Base-by-base conservation (phyloP, 2,888 invertebrate species). In the Hydroisotoma schaefferi region DNA sequence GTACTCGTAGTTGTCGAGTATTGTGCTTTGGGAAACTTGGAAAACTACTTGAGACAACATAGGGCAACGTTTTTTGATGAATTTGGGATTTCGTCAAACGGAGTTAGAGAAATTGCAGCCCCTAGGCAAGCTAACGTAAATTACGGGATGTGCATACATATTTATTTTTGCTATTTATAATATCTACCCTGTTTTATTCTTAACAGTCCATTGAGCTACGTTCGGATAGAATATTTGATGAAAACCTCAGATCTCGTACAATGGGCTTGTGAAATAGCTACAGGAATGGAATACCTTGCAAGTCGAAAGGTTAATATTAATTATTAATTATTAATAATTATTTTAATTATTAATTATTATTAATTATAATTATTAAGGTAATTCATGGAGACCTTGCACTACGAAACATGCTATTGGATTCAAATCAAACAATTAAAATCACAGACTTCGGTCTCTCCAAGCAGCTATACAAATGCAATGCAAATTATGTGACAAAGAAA, bases 371-470 rank as follows among this genome's bases (percentile, higher is more conserved):
- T n/a, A n/a, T n/a, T n/a, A n/a, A n/a, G n/a, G 43, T 66, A 12
- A 46, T 66, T 57, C 66, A 66, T 54, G 66, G 66, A 12, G 66
- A 66, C 29, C 37, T 66, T 0, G 66, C 66, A 5, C 25, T 62
- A 8, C 37, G 66, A 27, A 66, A 66, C 28, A 53, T 58, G 43
- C 57, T 66, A 4, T 20, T 66, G 20, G 61, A 60, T 20, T 43
- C 51, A 20, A 58, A 56, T 20, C 66, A 66, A 33, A 44, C 15
- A 15, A 59, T 63, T 20, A 66, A 66, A 59, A 56, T 66, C 10
- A 63, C 66, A 10, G 66, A 66, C 37, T 66, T 66, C 55, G 66
- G 66, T 2, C 46, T 66, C 28, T 58, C 61, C 8, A 63, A 66
- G 29, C 60, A 63, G 20, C 51, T 66, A 28, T 63, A 66, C 56